Conservation (phyloP, 2,113 vertebrate genomes). For the Sisor rabdophorus region DNA sequence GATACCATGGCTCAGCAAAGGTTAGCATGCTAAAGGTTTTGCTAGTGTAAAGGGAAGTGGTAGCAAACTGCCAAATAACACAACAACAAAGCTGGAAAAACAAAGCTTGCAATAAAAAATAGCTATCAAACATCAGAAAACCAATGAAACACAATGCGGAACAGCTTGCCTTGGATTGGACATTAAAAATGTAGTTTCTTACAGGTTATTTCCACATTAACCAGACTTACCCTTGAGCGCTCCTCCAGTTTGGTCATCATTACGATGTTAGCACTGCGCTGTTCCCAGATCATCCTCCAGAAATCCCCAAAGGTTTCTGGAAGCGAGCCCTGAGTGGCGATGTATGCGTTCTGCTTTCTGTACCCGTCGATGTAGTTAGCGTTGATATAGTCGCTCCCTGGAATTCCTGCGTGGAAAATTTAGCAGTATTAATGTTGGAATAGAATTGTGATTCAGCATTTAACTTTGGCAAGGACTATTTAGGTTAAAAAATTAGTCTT, state of each 20-base stretch:
- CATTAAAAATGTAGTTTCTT: not conserved
- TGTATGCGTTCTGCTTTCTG: constrained; percentile 96
- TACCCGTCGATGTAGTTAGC: constrained; percentile 99
- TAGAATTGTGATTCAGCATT: not conserved
- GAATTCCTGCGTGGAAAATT: constrained; percentile 75
- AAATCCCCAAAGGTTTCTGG: constrained; percentile 98
- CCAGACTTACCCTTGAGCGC: constrained; percentile 84
- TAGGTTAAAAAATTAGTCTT: not conserved
- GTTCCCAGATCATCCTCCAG: constrained; percentile 99
- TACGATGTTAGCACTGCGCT: constrained; percentile 90
- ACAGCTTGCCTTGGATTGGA: constrained; percentile 53
- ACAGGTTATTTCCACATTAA: not conserved
- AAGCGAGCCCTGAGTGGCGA: constrained; percentile 91
- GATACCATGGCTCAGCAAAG: not conserved
- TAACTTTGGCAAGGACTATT: not conserved
- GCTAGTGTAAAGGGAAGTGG: not conserved
- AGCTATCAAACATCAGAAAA: not conserved
- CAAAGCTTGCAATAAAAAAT: not conserved
- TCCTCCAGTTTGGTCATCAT: constrained; percentile 99
- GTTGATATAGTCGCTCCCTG: constrained; percentile 97
- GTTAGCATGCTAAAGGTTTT: not conserved
- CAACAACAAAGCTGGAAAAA: no score
- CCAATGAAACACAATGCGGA: constrained; percentile 40
- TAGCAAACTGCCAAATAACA: not conserved
- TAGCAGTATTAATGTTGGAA: constrained; percentile 4